phyloP scores from a whole-genome alignment of 1,140 invertebrate species.

The Schlechtendalia chinensis region DNA sequence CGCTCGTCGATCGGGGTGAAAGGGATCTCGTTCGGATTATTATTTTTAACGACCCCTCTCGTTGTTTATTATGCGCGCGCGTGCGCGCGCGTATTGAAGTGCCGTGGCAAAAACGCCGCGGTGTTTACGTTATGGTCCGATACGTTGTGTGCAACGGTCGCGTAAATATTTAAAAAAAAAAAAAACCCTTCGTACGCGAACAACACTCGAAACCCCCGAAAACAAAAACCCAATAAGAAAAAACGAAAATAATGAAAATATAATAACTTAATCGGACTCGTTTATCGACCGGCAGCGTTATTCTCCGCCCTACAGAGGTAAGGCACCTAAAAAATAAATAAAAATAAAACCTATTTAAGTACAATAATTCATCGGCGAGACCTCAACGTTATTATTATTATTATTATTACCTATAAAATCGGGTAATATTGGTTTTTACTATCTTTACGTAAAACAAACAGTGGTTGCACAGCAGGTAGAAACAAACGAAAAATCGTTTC shows the following conservation, averaged over 20 bases:
- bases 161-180: constrained; percentile 23
- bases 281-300: constrained; percentile 39
- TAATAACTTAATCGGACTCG: constrained; percentile 45
- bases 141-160: constrained; percentile 1
- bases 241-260: constrained; percentile 1
- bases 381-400: constrained; percentile 20
- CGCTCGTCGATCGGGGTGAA: constrained; percentile 2
- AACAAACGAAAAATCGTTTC: neutral
- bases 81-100: neutral
- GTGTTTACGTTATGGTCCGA: constrained; percentile 8
- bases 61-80: neutral
- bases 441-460: constrained; percentile 40
- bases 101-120: constrained; percentile 27
- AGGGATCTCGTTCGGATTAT: constrained; percentile 27
- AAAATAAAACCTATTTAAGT: constrained; percentile 26
- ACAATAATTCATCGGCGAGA: constrained; percentile 37
- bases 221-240: constrained; percentile 11
- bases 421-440: constrained; percentile 42
- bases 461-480: constrained; percentile 19
- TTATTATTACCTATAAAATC: constrained; percentile 39
- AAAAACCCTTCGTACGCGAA: neutral
- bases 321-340: constrained; percentile 29
- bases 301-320: constrained; percentile 16
- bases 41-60: constrained; percentile 48
- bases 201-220: neutral